Conservation (phyloP, 2,888 invertebrate species). For the Synergus gifuensis region DNA sequence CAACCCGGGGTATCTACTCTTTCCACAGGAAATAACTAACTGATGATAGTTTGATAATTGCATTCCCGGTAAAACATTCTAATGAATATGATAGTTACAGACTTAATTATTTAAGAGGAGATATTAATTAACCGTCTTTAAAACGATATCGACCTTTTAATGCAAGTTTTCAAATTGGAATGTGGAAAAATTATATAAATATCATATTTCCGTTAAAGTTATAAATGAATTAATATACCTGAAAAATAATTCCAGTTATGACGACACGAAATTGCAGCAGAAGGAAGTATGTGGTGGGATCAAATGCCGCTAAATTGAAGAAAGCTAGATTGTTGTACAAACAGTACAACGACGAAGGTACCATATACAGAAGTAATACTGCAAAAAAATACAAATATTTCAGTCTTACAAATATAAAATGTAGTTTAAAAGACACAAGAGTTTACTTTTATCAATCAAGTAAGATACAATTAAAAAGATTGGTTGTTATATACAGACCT, state of each 20-base stretch:
- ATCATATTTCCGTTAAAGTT: background rate
- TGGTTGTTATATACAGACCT: slow-evolving; percentile 60
- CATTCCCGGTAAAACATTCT: background rate
- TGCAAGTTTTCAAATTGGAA: background rate
- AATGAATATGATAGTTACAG: too few species aligned
- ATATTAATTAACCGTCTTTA: background rate
- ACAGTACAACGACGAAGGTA: slow-evolving; percentile 94
- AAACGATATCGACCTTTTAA: background rate
- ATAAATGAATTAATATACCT: slow-evolving; percentile 80
- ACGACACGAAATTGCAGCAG: slow-evolving; percentile 94
- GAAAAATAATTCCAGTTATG: slow-evolving; percentile 93
- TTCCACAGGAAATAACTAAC: background rate
- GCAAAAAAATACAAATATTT: slow-evolving; percentile 69
- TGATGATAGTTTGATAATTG: too few species aligned
- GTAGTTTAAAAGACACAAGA: too few species aligned
- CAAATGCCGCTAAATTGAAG: slow-evolving; percentile 92
- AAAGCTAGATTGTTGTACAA: slow-evolving; percentile 97
- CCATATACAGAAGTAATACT: slow-evolving; percentile 91
- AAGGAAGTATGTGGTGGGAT: slow-evolving; percentile 96
- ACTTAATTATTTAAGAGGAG: background rate
- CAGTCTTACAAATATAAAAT: too few species aligned
- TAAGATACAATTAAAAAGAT: slow-evolving; percentile 24
- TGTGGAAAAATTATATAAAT: too few species aligned
- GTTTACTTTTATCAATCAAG: slow-evolving; percentile 14
- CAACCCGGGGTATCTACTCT: background rate